phyloP scores from a whole-genome alignment of 2,113 vertebrate species.

The Microcebus jonahi region DNA sequence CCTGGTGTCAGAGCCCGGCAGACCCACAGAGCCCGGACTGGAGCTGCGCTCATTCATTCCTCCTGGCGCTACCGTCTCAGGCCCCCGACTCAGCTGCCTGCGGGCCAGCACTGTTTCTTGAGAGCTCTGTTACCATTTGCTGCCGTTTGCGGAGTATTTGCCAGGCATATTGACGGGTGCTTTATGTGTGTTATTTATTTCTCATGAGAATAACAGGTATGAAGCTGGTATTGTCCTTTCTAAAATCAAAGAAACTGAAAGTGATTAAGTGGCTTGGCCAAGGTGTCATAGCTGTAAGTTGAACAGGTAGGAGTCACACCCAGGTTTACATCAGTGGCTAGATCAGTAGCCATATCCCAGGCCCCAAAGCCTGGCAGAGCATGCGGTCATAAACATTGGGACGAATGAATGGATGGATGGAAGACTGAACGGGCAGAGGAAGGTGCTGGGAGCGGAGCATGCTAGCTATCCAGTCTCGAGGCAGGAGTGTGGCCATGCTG shows the following conservation, averaged over 20 bases:
- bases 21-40: background rate
- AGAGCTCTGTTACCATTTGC: background rate
- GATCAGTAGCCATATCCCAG: background rate
- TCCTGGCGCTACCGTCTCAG: background rate
- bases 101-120: background rate
- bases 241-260: background rate
- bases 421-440: too few relatives aligned
- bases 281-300: background rate
- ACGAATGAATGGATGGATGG: background rate
- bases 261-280: background rate
- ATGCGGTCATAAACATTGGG: background rate
- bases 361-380: background rate
- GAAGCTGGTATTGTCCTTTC: background rate
- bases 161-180: too few relatives aligned
- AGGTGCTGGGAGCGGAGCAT: fast-evolving
- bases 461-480: background rate
- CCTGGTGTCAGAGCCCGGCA: fast-evolving
- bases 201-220: background rate
- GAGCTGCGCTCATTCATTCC: fast-evolving
- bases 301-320: background rate
- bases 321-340: background rate
- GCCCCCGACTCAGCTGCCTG: background rate
- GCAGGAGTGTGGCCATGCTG: background rate
- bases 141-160: background rate
- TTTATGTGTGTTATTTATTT: background rate